phyloP scores from a whole-genome alignment of 2,888 invertebrate species.

The Mythimna loreyi region DNA sequence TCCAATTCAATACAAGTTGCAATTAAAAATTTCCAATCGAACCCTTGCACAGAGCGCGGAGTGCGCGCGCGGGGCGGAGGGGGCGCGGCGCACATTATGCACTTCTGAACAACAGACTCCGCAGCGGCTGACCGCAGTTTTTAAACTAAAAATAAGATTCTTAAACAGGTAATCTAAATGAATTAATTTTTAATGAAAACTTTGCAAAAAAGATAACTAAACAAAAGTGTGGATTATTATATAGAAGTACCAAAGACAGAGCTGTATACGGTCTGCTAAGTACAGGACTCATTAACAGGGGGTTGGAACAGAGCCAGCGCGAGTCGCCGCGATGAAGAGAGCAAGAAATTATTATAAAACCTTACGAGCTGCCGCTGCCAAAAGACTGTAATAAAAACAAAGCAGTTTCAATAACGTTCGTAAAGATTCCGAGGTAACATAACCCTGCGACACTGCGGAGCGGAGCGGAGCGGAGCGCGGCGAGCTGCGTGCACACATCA shows the following conservation, averaged over 20 bases:
- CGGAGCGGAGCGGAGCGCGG: neutral
- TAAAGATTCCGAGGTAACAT: neutral
- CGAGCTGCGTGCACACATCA: neutral
- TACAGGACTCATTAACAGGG: constrained; percentile 24
- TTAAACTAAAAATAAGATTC: neutral
- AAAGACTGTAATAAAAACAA: constrained; percentile 22
- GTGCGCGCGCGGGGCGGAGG: neutral
- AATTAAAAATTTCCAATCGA: constrained; percentile 43
- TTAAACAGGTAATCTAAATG: neutral
- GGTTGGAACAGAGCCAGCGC: constrained; percentile 24
- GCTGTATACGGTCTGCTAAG: neutral
- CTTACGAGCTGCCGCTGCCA: constrained; percentile 18
- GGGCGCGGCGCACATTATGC: neutral
- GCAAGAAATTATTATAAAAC: constrained; percentile 14
- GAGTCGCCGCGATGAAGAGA: neutral
- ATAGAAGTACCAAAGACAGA: neutral
- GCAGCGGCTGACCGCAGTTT: neutral
- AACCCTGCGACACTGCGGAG: too few species aligned
- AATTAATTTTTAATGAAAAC: neutral
- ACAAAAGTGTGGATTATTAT: neutral
- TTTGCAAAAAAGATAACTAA: neutral
- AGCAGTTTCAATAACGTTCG: constrained; percentile 6
- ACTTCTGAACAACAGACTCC: neutral
- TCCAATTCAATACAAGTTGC: constrained; percentile 31
- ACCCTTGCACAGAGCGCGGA: neutral